These are phyloP conservation scores for Atopsyche davidsoni DNA, from an alignment of 1,140 invertebrate genomes.

Conservation along the genomic window DNA sequence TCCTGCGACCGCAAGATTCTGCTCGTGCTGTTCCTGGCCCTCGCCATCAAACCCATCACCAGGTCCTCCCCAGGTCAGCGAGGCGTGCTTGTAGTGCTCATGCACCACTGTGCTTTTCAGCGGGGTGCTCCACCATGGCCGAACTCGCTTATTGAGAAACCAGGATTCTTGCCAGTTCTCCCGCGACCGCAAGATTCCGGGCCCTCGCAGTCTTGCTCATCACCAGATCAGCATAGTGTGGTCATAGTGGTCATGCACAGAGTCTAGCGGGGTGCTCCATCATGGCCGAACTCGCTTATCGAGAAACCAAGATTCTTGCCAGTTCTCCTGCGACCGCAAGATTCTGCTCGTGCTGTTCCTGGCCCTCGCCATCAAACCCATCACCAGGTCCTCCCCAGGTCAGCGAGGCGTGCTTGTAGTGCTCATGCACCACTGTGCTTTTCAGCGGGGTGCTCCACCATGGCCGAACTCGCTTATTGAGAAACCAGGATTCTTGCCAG, in stretches of 20 bases:
- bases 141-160: not conserved
- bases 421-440: not conserved
- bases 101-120: not conserved
- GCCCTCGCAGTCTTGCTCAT: not conserved
- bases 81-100: not conserved
- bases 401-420: not conserved
- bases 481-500: not conserved
- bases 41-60: slow-evolving; percentile 56
- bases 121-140: not conserved
- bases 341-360: slow-evolving; percentile 51
- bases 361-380: slow-evolving; percentile 55
- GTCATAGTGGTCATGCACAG: not conserved
- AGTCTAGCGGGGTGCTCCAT: not conserved
- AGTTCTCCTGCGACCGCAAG: slow-evolving; percentile 59
- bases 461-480: not conserved
- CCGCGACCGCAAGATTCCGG: too few species aligned
- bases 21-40: slow-evolving; percentile 49
- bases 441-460: not conserved
- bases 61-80: slow-evolving; percentile 43
- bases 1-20: slow-evolving; percentile 57
- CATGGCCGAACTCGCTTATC: not conserved
- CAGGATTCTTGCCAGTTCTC: not conserved
- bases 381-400: slow-evolving; percentile 47
- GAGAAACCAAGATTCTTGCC: slow-evolving; percentile 24
- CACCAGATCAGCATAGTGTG: not conserved